A percentile compares a stretch with the other conserved stretches of the same genome.
phyloP scores from a whole-genome alignment of 2,888 invertebrate species.

The Cheiracanthium punctorium region DNA sequence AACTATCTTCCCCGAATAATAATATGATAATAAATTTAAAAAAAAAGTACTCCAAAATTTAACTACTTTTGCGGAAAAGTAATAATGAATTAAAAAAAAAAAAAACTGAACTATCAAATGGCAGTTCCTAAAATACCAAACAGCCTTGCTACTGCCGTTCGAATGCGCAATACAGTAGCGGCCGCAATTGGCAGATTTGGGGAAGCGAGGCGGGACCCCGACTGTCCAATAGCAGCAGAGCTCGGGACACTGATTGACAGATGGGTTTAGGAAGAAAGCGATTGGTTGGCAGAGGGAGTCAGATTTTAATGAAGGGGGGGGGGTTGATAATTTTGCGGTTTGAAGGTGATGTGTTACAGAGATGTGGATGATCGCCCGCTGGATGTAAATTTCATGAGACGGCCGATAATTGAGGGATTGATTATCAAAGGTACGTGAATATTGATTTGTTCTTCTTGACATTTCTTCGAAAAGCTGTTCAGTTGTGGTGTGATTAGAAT shows the following conservation, averaged over 20 bases:
- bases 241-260: constrained; percentile 42
- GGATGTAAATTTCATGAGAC: constrained; percentile 50
- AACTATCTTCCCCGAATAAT: no score
- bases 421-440: constrained; percentile 59
- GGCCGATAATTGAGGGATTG: constrained; percentile 8
- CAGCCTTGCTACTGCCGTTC: constrained; percentile 65
- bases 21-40: no score
- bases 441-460: constrained; percentile 24
- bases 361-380: constrained; percentile 36
- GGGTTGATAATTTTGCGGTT: constrained; percentile 50
- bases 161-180: constrained; percentile 65
- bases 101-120: not conserved
- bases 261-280: constrained; percentile 12
- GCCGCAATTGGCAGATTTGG: constrained; percentile 65
- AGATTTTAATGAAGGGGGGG: constrained; percentile 54
- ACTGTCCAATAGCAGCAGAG: constrained; percentile 26
- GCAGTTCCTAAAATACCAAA: constrained; percentile 54
- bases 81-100: not conserved
- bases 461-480: no score
- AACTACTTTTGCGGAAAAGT: not conserved
- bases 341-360: constrained; percentile 28
- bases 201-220: constrained; percentile 31
- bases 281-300: constrained; percentile 36
- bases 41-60: not conserved
- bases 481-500: no score